Conservation (phyloP, 2,888 invertebrate genomes). For the Hypercompe scribonia region DNA sequence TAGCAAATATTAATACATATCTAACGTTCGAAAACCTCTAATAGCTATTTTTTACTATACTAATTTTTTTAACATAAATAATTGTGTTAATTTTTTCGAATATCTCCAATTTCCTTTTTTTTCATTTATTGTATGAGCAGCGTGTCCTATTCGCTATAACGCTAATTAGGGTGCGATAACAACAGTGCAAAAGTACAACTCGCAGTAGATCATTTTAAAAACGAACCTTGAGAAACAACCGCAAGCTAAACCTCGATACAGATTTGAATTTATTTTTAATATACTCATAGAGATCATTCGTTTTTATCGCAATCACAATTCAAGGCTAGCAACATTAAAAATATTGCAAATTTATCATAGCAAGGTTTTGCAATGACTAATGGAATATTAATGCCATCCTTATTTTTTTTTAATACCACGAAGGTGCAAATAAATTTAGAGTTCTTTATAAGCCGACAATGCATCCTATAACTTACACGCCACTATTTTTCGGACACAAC, state of each 20-base stretch:
- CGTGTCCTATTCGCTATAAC: background rate
- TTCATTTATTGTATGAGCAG: too few relatives aligned
- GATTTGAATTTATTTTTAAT: slow-evolving; percentile 3
- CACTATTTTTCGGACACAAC: too few relatives aligned
- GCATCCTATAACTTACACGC: too few relatives aligned
- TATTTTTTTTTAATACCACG: background rate
- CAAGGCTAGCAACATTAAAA: background rate
- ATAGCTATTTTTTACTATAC: too few relatives aligned
- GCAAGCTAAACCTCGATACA: background rate
- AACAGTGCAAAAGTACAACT: background rate
- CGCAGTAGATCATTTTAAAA: background rate
- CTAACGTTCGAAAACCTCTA: background rate
- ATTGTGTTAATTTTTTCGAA: too few relatives aligned
- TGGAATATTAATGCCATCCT: background rate
- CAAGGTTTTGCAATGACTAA: background rate
- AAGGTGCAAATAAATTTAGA: background rate
- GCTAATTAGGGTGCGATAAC: background rate
- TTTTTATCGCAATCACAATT: slow-evolving; percentile 4
- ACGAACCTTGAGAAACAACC: background rate
- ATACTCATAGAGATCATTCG: background rate
- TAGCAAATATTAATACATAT: background rate
- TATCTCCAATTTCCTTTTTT: too few relatives aligned
- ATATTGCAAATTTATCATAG: background rate
- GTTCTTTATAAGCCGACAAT: background rate
- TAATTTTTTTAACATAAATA: too few relatives aligned